Evolutionary conservation across 2,888 invertebrate species (phyloP).

Genomic region (Cryptus viduatorius): DNA sequence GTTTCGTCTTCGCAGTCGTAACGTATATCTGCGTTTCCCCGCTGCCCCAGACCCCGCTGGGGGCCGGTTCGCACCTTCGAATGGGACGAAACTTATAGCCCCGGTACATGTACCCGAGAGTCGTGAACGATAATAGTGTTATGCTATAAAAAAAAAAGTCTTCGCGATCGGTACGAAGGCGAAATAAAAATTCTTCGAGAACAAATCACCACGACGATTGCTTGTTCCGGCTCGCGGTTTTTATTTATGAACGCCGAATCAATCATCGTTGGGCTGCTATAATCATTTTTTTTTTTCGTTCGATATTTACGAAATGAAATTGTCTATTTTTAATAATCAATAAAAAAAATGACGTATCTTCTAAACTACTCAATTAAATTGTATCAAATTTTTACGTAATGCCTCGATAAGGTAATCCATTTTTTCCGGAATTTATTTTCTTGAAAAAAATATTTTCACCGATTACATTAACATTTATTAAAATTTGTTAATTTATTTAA

Average conservation of each 20-base stretch:
- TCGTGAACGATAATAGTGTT: conserved; percentile 16
- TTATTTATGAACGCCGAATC: background rate
- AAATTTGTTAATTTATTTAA: background rate
- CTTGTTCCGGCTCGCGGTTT: background rate
- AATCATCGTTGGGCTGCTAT: background rate
- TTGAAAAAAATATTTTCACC: too few species aligned
- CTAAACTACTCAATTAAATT: too few species aligned
- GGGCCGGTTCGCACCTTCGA: conserved; percentile 66
- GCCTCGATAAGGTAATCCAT: too few species aligned
- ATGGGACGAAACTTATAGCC: conserved; percentile 54
- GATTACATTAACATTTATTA: background rate
- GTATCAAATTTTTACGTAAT: too few species aligned
- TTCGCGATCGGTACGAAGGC: conserved; percentile 8
- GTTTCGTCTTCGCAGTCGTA: conserved; percentile 56
- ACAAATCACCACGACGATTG: background rate
- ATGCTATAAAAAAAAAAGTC: conserved; percentile 10
- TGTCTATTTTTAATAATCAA: background rate
- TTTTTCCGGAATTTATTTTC: too few species aligned
- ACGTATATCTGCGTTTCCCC: conserved; percentile 49
- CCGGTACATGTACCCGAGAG: conserved; percentile 19
- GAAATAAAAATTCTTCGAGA: conserved; percentile 19
- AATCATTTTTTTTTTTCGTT: background rate
- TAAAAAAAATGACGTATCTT: background rate
- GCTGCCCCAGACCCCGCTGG: conserved; percentile 47
- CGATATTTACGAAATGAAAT: background rate